Percentiles rank a stretch among this genome's conserved stretches.
Evolutionary conservation across 1,140 invertebrate species (phyloP).

Genomic region (Rhyacophila brunnea): DNA sequence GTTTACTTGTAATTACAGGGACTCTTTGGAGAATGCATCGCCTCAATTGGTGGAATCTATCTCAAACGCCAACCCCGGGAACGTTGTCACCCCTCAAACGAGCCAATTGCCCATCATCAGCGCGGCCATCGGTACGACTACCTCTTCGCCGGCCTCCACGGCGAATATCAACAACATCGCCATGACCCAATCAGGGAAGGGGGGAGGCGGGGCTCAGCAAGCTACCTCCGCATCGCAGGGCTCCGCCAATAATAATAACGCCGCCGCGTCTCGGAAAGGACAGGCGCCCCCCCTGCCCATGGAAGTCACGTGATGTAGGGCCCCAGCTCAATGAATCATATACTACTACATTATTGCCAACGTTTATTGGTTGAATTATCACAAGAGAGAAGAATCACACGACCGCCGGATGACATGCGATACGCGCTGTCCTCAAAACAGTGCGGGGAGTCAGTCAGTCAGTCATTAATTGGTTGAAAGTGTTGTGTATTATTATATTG

Average conservation of each 20-base stretch:
- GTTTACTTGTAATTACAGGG: too few relatives aligned
- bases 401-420: too few relatives aligned
- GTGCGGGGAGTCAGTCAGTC: too few relatives aligned
- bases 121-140: not conserved
- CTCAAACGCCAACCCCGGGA: not conserved
- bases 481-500: too few relatives aligned
- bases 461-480: too few relatives aligned
- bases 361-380: too few relatives aligned
- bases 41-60: not conserved
- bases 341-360: not conserved
- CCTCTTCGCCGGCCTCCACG: not conserved
- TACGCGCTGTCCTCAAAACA: too few relatives aligned
- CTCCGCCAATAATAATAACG: conserved; percentile 1
- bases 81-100: not conserved
- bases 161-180: not conserved
- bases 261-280: conserved; percentile 20
- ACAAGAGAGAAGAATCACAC: too few relatives aligned
- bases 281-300: conserved; percentile 21
- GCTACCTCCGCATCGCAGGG: conserved; percentile 3
- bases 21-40: not conserved
- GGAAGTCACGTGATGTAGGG: conserved; percentile 35
- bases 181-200: not conserved
- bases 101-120: not conserved
- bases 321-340: conserved; percentile 16
- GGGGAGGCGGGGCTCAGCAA: not conserved